phyloP scores from a whole-genome alignment of 2,113 vertebrate genomes.

The Paratilapia polleni region DNA sequence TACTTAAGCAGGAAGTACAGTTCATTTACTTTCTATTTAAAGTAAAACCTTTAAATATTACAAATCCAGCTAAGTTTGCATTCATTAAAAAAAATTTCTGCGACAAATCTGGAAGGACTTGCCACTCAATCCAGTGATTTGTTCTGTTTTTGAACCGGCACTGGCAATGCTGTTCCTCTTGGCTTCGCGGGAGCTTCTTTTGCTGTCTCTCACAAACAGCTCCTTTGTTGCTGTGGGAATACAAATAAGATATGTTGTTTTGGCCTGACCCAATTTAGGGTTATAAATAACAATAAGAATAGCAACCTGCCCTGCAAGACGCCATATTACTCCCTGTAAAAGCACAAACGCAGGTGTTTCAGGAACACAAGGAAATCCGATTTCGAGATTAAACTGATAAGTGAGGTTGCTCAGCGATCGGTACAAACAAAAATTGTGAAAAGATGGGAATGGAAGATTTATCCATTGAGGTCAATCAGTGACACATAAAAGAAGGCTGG shows the following conservation, averaged over 20 bases:
- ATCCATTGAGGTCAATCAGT: conserved; percentile 1
- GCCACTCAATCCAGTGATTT: conserved; percentile 45
- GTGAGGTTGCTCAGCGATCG: conserved; percentile 76
- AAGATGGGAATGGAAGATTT: background rate
- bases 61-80: background rate
- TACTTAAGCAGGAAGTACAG: background rate
- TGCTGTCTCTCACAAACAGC: conserved; percentile 64
- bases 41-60: background rate
- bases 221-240: conserved; percentile 72
- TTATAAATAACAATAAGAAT: conserved; percentile 78
- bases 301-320: conserved; percentile 44
- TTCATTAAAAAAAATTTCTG: accelerated
- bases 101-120: conserved; percentile 30
- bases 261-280: conserved; percentile 75
- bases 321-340: conserved; percentile 41
- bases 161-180: conserved; percentile 70
- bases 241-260: conserved; percentile 74
- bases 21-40: background rate
- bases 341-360: conserved; percentile 57
- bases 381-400: conserved; percentile 9
- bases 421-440: background rate
- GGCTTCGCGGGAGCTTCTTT: conserved; percentile 66
- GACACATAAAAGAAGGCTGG: background rate
- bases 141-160: conserved; percentile 32
- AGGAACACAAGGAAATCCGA: background rate